These are phyloP conservation scores for Procambarus clarkii DNA, from an alignment of 1,140 invertebrate genomes.

Conservation along the genomic window DNA sequence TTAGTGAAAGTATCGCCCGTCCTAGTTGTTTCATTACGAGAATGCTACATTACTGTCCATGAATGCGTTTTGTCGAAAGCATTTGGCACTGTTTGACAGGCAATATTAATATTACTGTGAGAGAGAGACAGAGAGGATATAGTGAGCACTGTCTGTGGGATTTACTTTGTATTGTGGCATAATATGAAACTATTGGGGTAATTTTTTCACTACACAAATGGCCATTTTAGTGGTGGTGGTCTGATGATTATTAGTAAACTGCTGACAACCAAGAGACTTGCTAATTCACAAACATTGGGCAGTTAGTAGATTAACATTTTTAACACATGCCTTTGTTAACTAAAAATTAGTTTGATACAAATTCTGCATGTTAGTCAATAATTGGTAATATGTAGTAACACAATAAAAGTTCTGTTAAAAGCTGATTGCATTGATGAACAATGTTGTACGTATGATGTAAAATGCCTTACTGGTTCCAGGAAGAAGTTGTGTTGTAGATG, in stretches of 20 bases:
- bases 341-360: conserved; percentile 9
- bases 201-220: conserved; percentile 15
- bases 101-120: background rate
- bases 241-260: background rate
- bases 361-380: conserved; percentile 41
- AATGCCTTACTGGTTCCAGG: conserved; percentile 63
- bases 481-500: conserved; percentile 56
- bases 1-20: conserved; percentile 31
- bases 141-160: background rate
- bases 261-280: background rate
- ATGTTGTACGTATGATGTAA: conserved; percentile 51
- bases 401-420: conserved; percentile 9
- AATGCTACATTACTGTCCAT: conserved; percentile 24
- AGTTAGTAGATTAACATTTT: conserved; percentile 23
- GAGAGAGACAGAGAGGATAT: background rate
- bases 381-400: conserved; percentile 53
- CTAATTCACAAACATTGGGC: background rate
- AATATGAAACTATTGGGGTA: conserved; percentile 3
- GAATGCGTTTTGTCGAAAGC: conserved; percentile 18
- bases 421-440: conserved; percentile 29
- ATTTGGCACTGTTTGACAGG: background rate
- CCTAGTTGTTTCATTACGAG: conserved; percentile 28
- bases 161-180: conserved; percentile 1
- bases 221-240: background rate
- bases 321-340: conserved; percentile 27